Evolutionary conservation across 1,140 invertebrate species (phyloP), one percentile per base, ranked within the genome.

Genomic region (Lucilia sericata): DNA sequence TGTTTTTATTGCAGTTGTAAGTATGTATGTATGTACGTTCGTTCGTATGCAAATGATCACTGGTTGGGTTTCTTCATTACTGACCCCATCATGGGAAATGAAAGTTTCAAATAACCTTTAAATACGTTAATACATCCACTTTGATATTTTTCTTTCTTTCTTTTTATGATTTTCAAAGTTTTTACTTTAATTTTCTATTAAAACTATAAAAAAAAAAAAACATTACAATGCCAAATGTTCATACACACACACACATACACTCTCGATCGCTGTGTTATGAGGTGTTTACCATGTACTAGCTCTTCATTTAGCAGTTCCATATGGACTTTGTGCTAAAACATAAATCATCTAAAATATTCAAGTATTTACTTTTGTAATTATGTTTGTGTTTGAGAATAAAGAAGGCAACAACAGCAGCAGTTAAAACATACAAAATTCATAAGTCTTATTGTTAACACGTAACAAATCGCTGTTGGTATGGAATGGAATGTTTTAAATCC

Each of bases 381-480:
- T 30, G 25, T 60, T 60, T 17, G 14, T 60, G 55, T 60, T 60
- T 7, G 42, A 60, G 55, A 17, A 60, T 60, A n/a, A n/a, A n/a
- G n/a, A 60, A 60, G n/a, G 55, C n/a, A 70, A 12, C 17, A 70
- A 70, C 25, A 30, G 25, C 25, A 70, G 21, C 19, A 70, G 5
- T 14, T 14, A 17, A 55, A 17, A 55, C 51, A 55, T 17, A 55
- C 12, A 55, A 12, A 55, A 55, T 17, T 21, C 65, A 60, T 70
- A 70, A 70, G 19, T n/a, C 19, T n/a, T 70, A 70, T 70, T 70
- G 65, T 70, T 70, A 70, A 70, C 65, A 70, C n/a, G 65, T 70
- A 70, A 70, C 65, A 70, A 70, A 70, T 70, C 65, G 65, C 65
- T 70, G n/a, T 70, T 70, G 65, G n/a, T 12, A 70, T 70, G n/a